Conservation (phyloP, 2,797 vertebrate species). For the Danio tinwini region DNA sequence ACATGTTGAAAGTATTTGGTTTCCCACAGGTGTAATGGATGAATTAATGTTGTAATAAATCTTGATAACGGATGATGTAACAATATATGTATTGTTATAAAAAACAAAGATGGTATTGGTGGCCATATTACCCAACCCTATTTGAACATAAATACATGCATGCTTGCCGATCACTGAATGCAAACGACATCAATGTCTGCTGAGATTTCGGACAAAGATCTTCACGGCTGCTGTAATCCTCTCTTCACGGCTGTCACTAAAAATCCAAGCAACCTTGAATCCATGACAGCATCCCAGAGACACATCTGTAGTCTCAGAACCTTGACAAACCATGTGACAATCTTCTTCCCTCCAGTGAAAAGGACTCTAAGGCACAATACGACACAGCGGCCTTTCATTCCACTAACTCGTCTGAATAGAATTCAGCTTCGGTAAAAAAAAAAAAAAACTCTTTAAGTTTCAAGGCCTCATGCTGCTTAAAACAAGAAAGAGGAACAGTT, state of each 20-base stretch:
- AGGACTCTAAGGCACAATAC: constrained; percentile 55
- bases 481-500: constrained; percentile 45
- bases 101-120: no score
- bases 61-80: no score
- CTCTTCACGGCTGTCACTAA: constrained; percentile 62
- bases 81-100: no score
- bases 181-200: constrained; percentile 12
- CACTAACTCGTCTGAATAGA: constrained; percentile 50
- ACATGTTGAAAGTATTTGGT: no score
- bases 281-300: constrained; percentile 58
- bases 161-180: no score
- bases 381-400: constrained; percentile 50
- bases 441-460: constrained; percentile 49
- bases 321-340: constrained; percentile 64
- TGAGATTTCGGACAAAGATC: constrained; percentile 62
- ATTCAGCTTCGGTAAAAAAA: constrained; percentile 14
- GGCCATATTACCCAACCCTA: not conserved
- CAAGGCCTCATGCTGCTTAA: constrained; percentile 55
- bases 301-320: constrained; percentile 56
- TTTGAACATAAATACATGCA: not conserved
- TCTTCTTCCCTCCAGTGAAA: constrained; percentile 51
- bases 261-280: constrained; percentile 65
- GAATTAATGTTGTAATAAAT: no score
- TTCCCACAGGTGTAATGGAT: no score
- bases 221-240: constrained; percentile 58